These are phyloP conservation scores for Festucalex cinctus DNA, from an alignment of 2,113 vertebrate genomes.

Conservation along the genomic window DNA sequence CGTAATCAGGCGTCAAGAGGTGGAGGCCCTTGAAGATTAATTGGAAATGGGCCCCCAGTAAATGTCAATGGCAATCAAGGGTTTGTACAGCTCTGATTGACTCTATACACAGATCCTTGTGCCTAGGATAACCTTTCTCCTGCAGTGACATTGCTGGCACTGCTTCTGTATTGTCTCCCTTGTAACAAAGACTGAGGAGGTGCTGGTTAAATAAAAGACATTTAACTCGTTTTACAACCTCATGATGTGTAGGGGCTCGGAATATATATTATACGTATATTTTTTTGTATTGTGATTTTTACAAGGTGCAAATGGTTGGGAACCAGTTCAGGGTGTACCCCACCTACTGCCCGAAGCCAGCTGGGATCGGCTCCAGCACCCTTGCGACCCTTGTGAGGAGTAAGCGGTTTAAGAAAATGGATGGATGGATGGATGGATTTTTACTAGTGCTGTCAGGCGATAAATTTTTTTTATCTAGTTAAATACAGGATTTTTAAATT, in stretches of 20 bases:
- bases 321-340: no score
- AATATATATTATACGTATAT: no score
- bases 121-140: conserved; percentile 62
- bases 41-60: conserved; percentile 75
- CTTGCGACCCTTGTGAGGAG: no score
- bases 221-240: conserved; percentile 49
- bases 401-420: no score
- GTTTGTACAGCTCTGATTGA: conserved; percentile 71
- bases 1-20: conserved; percentile 76
- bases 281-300: not conserved
- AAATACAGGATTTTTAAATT: no score
- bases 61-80: conserved; percentile 79
- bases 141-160: conserved; percentile 64
- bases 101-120: conserved; percentile 67
- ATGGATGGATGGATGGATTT: no score
- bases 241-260: conserved; percentile 18
- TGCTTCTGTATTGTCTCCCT: conserved; percentile 46
- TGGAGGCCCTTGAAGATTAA: conserved; percentile 80
- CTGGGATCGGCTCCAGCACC: no score
- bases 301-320: no score
- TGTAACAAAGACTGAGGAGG: conserved; percentile 39
- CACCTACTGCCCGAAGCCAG: no score
- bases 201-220: conserved; percentile 37
- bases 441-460: no score
- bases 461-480: no score